Base-by-base conservation (phyloP, 2,113 vertebrate species). In the Vireo altiloquus region DNA sequence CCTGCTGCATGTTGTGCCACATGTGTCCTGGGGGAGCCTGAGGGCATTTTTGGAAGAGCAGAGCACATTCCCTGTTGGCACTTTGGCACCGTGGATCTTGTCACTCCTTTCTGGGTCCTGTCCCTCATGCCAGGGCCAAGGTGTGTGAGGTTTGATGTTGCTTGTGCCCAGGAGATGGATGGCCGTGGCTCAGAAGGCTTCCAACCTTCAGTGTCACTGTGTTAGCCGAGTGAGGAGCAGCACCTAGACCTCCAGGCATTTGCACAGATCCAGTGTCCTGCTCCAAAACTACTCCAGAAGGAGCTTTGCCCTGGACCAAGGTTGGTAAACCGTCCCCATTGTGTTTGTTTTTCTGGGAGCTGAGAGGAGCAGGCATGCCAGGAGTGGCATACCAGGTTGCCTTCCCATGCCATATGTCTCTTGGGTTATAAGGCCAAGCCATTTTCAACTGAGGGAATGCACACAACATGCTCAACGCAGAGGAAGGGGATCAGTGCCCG, bases 1-100 rank as follows among this genome's bases (percentile, higher is more conserved):
- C 23, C 46, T 33, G 19, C 53, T 4, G 4, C 50, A 9, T 4
- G 3, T 31, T 87, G 50, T 5, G 4, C 40, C 14, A 10, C 0
- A 0, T 1, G 0, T 57, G 54, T 27, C 50, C 19, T 1, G 0
- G 17, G 7, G n/a, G 15, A 83, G 20, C 31, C 57, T 46, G 31
- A 40, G 17, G 11, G 4, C 11, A 6, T 47, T 77, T 80, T 30
- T 49, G 25, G 46, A 86, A 77, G 50, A 88, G 22, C 1, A 1
- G 19, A 76, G 13, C 40, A 10, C 0, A 0, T 69, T 89, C 10
- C 19, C 9, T 54, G 42, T 70, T 69, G 68, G 20, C 15, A 53
- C 16, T 46, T 70, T 69, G 68, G 20, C 15, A 57, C 19, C 19
- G 13, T 53, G 30, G 13, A 7, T 59, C 46, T 39, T 70, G 28